Base-by-base conservation (phyloP, 2,888 invertebrate genomes). In the Drosophila antonietae region DNA sequence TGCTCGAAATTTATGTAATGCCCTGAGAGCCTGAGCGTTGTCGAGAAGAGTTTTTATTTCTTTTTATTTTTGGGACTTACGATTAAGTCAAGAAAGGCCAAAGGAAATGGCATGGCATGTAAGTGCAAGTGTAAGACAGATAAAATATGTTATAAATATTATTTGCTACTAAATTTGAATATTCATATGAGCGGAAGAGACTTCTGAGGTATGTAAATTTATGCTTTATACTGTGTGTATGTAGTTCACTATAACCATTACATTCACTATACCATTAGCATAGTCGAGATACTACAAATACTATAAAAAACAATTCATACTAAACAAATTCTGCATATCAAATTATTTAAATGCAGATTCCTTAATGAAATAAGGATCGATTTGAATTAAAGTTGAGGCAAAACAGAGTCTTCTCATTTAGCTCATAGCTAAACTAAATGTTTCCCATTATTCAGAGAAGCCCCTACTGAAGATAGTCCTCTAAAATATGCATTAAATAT, bases 81-180 rank as follows among this genome's bases (percentile, higher is more conserved):
- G 66, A 51, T 51, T 18, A 4, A 35, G 33, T 3, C 33, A 51
- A 35, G 51, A 35, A 47, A 62, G 62, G 47, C 61, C 68, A 63
- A 44, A 61, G 72, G 61, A 85, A 66, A 68, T 70, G 71, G 52
- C 52, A 66, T 72, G 65, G 68, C 83, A 76, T 74, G 73, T 63
- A 65, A 67, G 67, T 67, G 49, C 47, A 64, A 69, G 69, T 68
- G 67, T 61, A 51, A 65, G 55, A 53, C 52, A 62, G 49, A 41
- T 15, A 41, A 18, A 23, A 18, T 15, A 14, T 37, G 31, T 12
- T 28, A 8, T 14, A 37, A n/a, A 35, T 46, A 20, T 37, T 14
- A 52, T 52, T 20, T 37, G 14, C 15, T 2, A 28, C n/a, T 28
- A 5, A 7, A 39, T 39, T 37, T 55, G 37, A 9, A 53, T 53